phyloP scores from a whole-genome alignment of 2,888 invertebrate genomes.

The Noctua comes region DNA sequence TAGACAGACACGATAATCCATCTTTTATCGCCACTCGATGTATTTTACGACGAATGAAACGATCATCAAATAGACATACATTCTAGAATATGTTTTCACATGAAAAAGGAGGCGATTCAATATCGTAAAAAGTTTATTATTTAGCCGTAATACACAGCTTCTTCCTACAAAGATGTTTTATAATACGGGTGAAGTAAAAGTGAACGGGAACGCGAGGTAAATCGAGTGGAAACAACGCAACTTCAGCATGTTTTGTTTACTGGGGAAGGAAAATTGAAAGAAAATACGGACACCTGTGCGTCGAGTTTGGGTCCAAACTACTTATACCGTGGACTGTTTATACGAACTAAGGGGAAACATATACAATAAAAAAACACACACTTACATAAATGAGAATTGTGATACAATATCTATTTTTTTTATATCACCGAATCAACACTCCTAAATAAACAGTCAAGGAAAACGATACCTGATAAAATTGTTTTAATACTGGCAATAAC shows the following conservation, averaged over 20 bases:
- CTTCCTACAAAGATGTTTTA: slow-evolving; percentile 44
- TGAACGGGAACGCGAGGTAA: slow-evolving; percentile 58
- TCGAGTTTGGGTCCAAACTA: slow-evolving; percentile 41
- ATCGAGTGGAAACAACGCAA: slow-evolving; percentile 69
- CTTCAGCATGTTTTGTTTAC: slow-evolving; percentile 63
- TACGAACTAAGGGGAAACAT: slow-evolving; percentile 1
- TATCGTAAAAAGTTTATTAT: slow-evolving; percentile 56
- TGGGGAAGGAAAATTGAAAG: slow-evolving; percentile 59
- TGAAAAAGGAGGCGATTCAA: slow-evolving; percentile 38
- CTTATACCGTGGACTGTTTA: slow-evolving; percentile 26
- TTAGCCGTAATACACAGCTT: slow-evolving; percentile 35
- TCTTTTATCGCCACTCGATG: slow-evolving; percentile 39
- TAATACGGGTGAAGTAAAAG: slow-evolving; percentile 31
- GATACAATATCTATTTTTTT: slow-evolving; percentile 32
- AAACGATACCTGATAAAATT: slow-evolving; percentile 40
- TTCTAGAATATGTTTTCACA: slow-evolving; percentile 34
- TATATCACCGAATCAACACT: slow-evolving; percentile 31
- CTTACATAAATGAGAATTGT: slow-evolving; percentile 6
- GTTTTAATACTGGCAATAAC: slow-evolving; percentile 44
- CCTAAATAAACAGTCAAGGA: slow-evolving; percentile 45
- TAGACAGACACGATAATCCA: slow-evolving; percentile 33
- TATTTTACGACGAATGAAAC: slow-evolving; percentile 50
- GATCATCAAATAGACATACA: slow-evolving; percentile 29
- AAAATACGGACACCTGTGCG: slow-evolving; percentile 64
- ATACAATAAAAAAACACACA: no score